These are phyloP conservation scores for Polydesmus complanatus DNA, from an alignment of 2,888 invertebrate species.

Conservation along the genomic window DNA sequence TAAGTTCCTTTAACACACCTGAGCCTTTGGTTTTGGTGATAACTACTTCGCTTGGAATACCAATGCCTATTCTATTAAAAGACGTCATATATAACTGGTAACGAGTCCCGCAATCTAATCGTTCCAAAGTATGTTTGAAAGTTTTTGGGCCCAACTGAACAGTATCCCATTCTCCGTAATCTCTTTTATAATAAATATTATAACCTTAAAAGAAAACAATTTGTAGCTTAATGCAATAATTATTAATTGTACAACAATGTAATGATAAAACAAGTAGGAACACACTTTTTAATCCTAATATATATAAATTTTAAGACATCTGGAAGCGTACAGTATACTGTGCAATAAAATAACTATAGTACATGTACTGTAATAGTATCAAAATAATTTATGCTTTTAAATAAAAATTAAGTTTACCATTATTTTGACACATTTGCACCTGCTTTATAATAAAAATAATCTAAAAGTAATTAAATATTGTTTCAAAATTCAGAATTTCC, in stretches of 20 bases:
- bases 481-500: no score
- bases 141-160: conserved; percentile 22
- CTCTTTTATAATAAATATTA: conserved; percentile 18
- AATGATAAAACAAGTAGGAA: not conserved
- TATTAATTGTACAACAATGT: not conserved
- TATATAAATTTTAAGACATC: no score
- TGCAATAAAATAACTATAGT: no score
- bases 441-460: no score
- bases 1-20: no score
- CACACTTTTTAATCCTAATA: not conserved
- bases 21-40: conserved; percentile 32
- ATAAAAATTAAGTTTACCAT: no score
- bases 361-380: no score
- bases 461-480: no score
- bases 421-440: no score
- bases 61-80: conserved; percentile 31
- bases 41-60: conserved; percentile 28
- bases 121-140: conserved; percentile 18
- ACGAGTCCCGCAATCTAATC: conserved; percentile 31
- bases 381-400: no score
- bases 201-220: conserved; percentile 14
- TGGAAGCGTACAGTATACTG: no score
- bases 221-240: not conserved
- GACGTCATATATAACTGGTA: conserved; percentile 32
- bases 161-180: conserved; percentile 21